phyloP scores from a whole-genome alignment of 2,113 vertebrate species.

The Mustelus asterias region DNA sequence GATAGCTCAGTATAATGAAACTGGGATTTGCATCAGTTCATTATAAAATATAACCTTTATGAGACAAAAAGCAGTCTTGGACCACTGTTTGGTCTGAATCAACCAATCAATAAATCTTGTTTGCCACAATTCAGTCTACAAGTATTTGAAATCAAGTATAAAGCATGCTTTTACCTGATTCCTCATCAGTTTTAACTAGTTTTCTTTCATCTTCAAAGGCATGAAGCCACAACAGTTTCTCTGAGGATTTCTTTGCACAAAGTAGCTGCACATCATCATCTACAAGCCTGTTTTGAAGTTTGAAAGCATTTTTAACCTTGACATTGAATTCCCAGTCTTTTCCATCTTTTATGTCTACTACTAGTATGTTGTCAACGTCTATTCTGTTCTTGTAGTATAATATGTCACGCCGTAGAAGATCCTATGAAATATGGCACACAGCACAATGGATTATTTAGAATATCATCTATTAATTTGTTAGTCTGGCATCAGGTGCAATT shows the following conservation, averaged over 20 bases:
- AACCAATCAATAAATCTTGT: not conserved
- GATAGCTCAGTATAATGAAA: not conserved
- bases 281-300: constrained; percentile 21
- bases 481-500: not conserved
- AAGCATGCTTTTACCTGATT: constrained; percentile 2
- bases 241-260: not conserved
- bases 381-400: constrained; percentile 26
- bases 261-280: constrained; percentile 20
- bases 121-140: not conserved
- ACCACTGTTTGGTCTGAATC: not conserved
- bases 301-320: constrained; percentile 32
- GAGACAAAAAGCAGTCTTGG: not conserved
- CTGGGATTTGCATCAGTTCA: too few species aligned
- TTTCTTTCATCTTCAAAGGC: constrained; percentile 31
- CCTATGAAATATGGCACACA: not conserved
- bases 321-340: constrained; percentile 33
- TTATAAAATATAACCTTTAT: not conserved
- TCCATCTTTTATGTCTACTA: constrained; percentile 18
- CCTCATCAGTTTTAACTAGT: constrained; percentile 1
- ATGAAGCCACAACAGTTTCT: constrained; percentile 29
- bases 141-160: not conserved
- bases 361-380: not conserved
- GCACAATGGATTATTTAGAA: not conserved
- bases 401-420: constrained; percentile 3
- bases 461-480: not conserved